phyloP scores from a whole-genome alignment of 2,113 vertebrate genomes.

The Lagenorhynchus albirostris region DNA sequence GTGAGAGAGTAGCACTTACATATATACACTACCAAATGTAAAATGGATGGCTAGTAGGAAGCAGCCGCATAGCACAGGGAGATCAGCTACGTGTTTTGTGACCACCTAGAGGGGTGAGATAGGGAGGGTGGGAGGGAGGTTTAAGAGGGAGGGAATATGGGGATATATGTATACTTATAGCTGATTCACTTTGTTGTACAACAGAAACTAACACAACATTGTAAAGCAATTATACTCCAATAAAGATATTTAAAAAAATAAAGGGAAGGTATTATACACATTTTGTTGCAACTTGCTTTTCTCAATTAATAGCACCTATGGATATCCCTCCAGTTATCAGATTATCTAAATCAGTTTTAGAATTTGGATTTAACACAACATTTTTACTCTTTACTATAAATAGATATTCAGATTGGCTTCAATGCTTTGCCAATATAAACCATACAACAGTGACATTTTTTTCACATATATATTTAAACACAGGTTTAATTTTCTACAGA shows the following conservation, averaged over 20 bases:
- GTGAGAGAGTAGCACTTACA: too few species aligned
- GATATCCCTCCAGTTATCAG: not conserved
- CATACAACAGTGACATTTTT: not conserved
- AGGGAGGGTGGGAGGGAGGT: too few species aligned
- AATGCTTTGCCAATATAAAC: not conserved
- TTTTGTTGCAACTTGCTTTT: not conserved
- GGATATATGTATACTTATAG: too few species aligned
- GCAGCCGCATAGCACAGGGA: too few species aligned
- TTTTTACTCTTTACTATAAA: not conserved
- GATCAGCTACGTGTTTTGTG: fast-evolving
- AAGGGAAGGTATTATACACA: not conserved
- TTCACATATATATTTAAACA: not conserved
- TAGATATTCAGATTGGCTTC: not conserved
- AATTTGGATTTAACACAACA: not conserved
- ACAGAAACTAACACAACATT: too few species aligned
- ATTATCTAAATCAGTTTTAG: not conserved
- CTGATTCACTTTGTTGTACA: too few species aligned
- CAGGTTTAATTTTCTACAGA: not conserved
- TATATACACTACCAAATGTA: too few species aligned
- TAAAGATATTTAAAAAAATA: too few species aligned
- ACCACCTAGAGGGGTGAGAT: too few species aligned
- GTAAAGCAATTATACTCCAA: too few species aligned
- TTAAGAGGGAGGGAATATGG: too few species aligned
- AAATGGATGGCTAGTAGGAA: too few species aligned
- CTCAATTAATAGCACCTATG: not conserved